phyloP scores from a whole-genome alignment of 1,140 invertebrate genomes.

The Drosophila kepulauana region DNA sequence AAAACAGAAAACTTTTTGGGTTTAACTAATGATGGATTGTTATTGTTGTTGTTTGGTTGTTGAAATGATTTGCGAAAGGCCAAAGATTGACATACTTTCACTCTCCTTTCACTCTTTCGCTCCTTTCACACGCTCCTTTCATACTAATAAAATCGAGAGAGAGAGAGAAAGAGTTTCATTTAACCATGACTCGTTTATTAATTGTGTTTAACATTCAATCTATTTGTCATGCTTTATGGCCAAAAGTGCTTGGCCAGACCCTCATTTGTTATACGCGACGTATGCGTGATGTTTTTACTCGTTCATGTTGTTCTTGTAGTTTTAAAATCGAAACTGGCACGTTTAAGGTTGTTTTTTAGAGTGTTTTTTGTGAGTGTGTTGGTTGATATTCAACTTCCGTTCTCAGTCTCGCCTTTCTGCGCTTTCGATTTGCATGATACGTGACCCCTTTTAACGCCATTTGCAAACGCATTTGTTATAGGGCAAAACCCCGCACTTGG shows the following conservation, averaged over 20 bases:
- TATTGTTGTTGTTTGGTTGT: conserved; percentile 7
- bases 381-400: conserved; percentile 34
- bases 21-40: conserved; percentile 47
- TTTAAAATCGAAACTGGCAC: conserved; percentile 39
- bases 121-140: neutral
- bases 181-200: conserved; percentile 52
- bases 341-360: conserved; percentile 19
- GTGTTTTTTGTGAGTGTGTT: no score
- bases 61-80: conserved; percentile 6
- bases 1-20: conserved; percentile 30
- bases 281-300: conserved; percentile 29
- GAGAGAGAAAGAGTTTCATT: conserved; percentile 2
- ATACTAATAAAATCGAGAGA: neutral
- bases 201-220: conserved; percentile 47
- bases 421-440: conserved; percentile 41
- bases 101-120: neutral
- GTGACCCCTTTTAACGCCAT: conserved; percentile 36
- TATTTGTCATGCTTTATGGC: conserved; percentile 50
- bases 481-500: neutral
- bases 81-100: conserved; percentile 20
- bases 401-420: conserved; percentile 26
- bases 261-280: conserved; percentile 44
- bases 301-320: conserved; percentile 23
- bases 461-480: conserved; percentile 41
- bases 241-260: conserved; percentile 17